These are phyloP conservation scores for Pelvicachromis taeniatus DNA, from an alignment of 2,113 vertebrate genomes.

Conservation along the genomic window DNA sequence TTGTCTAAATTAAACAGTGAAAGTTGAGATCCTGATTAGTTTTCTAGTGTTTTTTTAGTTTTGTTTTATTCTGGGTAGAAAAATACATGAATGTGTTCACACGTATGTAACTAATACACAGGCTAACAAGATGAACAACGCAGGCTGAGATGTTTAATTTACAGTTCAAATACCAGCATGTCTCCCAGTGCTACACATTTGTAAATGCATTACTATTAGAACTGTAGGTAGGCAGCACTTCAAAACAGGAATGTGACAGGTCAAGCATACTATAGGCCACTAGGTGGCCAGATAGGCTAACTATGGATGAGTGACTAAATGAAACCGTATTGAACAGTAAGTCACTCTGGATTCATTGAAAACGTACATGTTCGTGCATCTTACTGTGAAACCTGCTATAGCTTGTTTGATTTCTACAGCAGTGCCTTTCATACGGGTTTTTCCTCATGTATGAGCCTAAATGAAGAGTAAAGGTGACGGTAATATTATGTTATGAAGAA, in stretches of 20 bases:
- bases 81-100: background rate
- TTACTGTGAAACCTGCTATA: background rate
- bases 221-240: background rate
- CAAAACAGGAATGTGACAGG: background rate
- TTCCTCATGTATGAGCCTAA: background rate
- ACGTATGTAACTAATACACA: background rate
- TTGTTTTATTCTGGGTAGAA: background rate
- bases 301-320: background rate
- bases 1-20: background rate
- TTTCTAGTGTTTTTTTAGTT: background rate
- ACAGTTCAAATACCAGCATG: background rate
- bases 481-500: background rate
- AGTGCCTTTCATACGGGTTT: background rate
- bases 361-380: background rate
- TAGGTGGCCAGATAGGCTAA: constrained; percentile 24
- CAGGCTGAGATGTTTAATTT: background rate
- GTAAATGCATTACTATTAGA: background rate
- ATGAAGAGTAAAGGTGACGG: background rate
- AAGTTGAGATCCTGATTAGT: background rate
- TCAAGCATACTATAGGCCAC: constrained; percentile 7
- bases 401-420: background rate
- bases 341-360: background rate
- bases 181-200: background rate
- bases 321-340: background rate
- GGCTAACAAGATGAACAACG: background rate